Base-by-base conservation (phyloP, 2,888 invertebrate genomes). In the Cataglyphis rosenhaueri region DNA sequence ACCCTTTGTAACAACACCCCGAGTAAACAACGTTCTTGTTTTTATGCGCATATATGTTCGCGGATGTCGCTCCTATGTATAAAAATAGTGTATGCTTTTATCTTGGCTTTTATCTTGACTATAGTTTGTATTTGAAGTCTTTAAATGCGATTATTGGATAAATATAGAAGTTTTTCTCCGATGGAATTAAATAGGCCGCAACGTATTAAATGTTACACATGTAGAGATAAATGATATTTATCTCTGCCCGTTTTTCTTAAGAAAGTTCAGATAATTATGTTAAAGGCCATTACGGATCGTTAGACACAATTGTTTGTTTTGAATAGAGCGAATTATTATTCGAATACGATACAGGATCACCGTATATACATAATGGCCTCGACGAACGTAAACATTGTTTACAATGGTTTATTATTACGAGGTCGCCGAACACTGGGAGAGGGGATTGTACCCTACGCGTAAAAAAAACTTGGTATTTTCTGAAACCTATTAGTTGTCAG, bases 11-110 rank as follows among this genome's bases (percentile, higher is more conserved):
- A 71, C 78, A 79, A 79, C 59, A 79, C 61, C 61, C 44, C 18
- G 78, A 79, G 78, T 79, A 79, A 79, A 79, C 78, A 79, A 71
- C 78, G 71, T 48, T 61, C 78, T 25, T 71, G 71, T 79, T 79
- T 79, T 71, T 79, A 71, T 71, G 44, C 78, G 78, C 78, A 71
- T 61, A 12, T 48, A 64, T 70, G 59, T 35, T 1, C 59, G 59
- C 44, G 78, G 59, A 79, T 70, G 55, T 79, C 59, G 57, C 71
- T 71, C 71, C 70, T 18, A 44, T 55, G 10, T 25, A 35, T 71
- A 64, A 71, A 71, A 79, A 79, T 71, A 79, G 70, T 61, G 78
- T 25, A 55, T 32, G 59, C 78, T 61, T 79, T 70, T 57, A 78
- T 78, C 78, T 78, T 59, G 57, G 68, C 21, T 52, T 52, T 52